These are phyloP conservation scores for Mohoua ochrocephala DNA, from an alignment of 2,113 vertebrate species.

Conservation along the genomic window DNA sequence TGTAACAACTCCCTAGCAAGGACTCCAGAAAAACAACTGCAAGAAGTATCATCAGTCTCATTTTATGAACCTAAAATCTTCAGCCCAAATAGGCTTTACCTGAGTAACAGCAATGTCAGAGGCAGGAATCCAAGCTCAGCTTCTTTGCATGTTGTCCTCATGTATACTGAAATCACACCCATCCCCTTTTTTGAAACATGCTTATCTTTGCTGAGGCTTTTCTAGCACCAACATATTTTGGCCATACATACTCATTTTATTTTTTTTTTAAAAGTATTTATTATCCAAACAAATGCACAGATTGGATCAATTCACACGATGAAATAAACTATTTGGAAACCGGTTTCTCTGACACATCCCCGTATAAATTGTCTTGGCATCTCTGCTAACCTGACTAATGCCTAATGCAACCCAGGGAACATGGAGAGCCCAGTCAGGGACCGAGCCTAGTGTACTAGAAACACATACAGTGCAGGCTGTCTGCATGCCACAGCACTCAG, in stretches of 20 bases:
- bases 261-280: neutral
- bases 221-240: neutral
- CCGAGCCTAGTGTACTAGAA: neutral
- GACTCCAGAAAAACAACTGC: neutral
- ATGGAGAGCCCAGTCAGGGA: neutral
- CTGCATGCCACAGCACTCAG: neutral
- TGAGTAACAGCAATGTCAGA: neutral
- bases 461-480: neutral
- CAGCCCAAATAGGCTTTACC: neutral
- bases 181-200: neutral
- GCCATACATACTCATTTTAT: neutral
- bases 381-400: neutral
- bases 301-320: neutral
- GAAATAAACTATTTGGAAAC: neutral
- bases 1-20: neutral
- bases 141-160: neutral
- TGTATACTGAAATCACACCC: neutral
- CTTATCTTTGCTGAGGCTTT: neutral
- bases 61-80: neutral
- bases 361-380: neutral
- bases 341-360: neutral
- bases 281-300: neutral
- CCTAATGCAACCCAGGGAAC: neutral
- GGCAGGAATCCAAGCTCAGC: neutral
- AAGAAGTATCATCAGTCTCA: neutral